Evolutionary conservation across 2,888 invertebrate genomes (phyloP).

Genomic region (Tetranychus piercei): DNA sequence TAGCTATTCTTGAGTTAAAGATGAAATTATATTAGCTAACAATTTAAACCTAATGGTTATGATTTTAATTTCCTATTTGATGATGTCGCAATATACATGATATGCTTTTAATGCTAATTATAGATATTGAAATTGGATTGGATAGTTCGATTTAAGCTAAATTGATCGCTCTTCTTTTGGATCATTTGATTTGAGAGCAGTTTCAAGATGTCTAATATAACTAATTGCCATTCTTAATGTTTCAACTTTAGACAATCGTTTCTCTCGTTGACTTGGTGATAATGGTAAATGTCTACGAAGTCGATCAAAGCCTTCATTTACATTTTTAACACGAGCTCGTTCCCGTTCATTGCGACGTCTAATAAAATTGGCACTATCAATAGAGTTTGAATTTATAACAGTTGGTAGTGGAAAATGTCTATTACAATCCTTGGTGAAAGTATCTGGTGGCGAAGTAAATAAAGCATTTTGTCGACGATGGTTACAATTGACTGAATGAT

Average conservation of each 20-base stretch:
- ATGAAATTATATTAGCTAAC: too few species aligned
- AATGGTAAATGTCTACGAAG: slow-evolving; percentile 31
- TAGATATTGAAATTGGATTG: too few species aligned
- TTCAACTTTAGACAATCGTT: slow-evolving; percentile 33
- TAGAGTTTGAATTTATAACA: background rate
- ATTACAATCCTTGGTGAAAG: background rate
- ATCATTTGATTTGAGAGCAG: background rate
- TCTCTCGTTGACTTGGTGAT: slow-evolving; percentile 18
- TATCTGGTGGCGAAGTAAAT: background rate
- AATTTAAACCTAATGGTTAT: too few species aligned
- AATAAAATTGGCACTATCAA: slow-evolving; percentile 28
- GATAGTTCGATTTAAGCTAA: too few species aligned
- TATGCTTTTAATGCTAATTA: too few species aligned
- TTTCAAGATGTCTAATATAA: slow-evolving; percentile 31
- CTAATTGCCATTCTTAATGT: slow-evolving; percentile 32
- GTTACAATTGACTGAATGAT: background rate
- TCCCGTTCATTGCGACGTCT: slow-evolving; percentile 34
- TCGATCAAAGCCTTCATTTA: slow-evolving; percentile 34
- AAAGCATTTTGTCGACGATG: background rate
- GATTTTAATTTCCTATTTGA: too few species aligned
- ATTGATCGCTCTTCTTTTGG: too few species aligned
- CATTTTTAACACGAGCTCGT: slow-evolving; percentile 32
- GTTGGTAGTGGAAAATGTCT: background rate
- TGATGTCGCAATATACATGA: too few species aligned
- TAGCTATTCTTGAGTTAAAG: too few species aligned